phyloP scores from a whole-genome alignment of 2,797 vertebrate species.

The Enteromius unitaeniatus region DNA sequence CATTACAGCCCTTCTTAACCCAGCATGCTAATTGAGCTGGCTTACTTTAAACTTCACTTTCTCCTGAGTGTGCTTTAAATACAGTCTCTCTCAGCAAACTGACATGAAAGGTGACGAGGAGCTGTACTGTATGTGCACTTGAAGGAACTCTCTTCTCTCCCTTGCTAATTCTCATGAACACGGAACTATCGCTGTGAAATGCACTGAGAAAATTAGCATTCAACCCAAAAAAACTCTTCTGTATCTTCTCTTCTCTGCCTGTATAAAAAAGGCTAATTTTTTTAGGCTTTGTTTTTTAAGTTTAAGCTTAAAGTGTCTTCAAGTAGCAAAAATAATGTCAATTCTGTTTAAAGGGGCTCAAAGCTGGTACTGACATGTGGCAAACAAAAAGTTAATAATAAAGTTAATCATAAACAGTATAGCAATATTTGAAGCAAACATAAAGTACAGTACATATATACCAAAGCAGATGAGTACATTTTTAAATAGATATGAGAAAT shows the following conservation, averaged over 20 bases:
- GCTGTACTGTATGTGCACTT: conserved; percentile 7
- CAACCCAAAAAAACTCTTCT: not conserved
- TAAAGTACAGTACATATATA: too few relatives aligned
- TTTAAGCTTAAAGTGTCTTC: not conserved
- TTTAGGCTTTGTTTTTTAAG: not conserved
- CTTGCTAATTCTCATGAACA: conserved; percentile 1
- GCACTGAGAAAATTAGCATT: not conserved
- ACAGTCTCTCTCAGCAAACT: conserved; percentile 46
- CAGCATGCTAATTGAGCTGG: conserved; percentile 45
- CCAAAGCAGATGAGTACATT: too few relatives aligned
- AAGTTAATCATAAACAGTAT: not conserved
- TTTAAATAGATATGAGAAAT: too few relatives aligned
- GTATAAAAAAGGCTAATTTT: not conserved
- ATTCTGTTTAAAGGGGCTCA: not conserved
- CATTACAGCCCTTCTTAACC: conserved; percentile 44
- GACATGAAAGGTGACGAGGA: conserved; percentile 38
- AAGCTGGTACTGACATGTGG: too few relatives aligned
- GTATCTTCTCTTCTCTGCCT: too few relatives aligned
- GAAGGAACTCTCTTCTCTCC: conserved; percentile 21
- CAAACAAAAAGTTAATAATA: not conserved
- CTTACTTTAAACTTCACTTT: conserved; percentile 53
- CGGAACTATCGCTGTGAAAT: not conserved
- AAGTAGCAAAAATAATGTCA: not conserved
- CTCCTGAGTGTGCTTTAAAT: conserved; percentile 54
- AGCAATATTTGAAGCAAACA: too few relatives aligned